Evolutionary conservation across 2,113 vertebrate genomes (phyloP).

Genomic region (Vimba vimba): DNA sequence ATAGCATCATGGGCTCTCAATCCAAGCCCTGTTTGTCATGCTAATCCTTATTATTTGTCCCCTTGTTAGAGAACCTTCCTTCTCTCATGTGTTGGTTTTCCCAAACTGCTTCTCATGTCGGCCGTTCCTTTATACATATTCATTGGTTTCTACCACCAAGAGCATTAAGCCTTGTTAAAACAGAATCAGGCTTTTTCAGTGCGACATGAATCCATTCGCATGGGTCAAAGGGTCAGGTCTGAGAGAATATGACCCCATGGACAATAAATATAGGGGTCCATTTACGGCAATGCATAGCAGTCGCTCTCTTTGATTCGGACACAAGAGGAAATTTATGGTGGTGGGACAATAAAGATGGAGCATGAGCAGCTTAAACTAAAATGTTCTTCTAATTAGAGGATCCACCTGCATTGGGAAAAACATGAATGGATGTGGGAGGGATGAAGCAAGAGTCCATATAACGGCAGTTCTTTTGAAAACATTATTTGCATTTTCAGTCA

Average conservation of each 20-base stretch:
- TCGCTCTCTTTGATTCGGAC: constrained; percentile 67
- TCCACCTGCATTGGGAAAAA: constrained; percentile 67
- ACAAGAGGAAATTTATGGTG: constrained; percentile 66
- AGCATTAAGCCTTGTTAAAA: constrained; percentile 69
- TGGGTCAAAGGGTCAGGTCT: constrained; percentile 76
- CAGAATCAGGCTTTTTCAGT: constrained; percentile 65
- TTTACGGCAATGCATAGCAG: constrained; percentile 60
- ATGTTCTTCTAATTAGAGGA: constrained; percentile 70
- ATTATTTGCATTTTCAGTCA: constrained; percentile 57
- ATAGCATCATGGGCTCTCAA: constrained; percentile 14
- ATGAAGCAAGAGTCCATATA: constrained; percentile 45
- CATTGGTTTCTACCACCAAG: constrained; percentile 49
- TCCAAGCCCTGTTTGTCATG: constrained; percentile 49
- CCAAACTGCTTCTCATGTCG: constrained; percentile 47
- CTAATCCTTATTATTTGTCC: constrained; percentile 51
- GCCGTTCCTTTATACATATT: constrained; percentile 58
- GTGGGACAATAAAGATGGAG: constrained; percentile 63
- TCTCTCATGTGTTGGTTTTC: constrained; percentile 48
- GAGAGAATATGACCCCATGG: constrained; percentile 64
- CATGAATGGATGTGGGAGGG: constrained; percentile 52
- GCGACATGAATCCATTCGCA: constrained; percentile 73
- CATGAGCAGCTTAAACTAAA: constrained; percentile 61
- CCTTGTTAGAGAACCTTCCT: constrained; percentile 52
- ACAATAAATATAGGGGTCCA: constrained; percentile 59
- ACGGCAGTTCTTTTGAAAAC: constrained; percentile 55